A percentile compares a stretch with the other conserved stretches of the same genome.
phyloP scores from a whole-genome alignment of 2,888 invertebrate genomes.

The Tupiocoris notatus region DNA sequence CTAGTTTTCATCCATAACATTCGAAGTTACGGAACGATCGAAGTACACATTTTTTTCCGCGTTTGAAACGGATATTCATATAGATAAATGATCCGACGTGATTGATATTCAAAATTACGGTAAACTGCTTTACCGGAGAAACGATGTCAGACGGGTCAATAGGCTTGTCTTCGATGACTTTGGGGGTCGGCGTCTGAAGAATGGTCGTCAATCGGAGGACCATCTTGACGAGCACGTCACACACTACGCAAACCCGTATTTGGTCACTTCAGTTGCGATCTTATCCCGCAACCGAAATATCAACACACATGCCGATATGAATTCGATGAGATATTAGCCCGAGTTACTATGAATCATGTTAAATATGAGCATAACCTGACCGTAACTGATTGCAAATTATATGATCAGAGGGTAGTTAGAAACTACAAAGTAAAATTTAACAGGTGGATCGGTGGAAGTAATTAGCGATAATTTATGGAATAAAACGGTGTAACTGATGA shows the following conservation, averaged over 20 bases:
- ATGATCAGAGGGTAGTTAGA: too few species aligned
- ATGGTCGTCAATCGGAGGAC: conserved; percentile 47
- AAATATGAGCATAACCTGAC: too few species aligned
- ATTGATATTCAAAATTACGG: not conserved
- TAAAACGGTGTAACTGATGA: too few species aligned
- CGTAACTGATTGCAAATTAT: too few species aligned
- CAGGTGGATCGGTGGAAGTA: too few species aligned
- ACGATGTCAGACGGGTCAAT: conserved; percentile 40
- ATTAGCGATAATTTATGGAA: too few species aligned
- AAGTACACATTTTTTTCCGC: too few species aligned
- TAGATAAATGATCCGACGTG: not conserved
- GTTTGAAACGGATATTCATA: not conserved
- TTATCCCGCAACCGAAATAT: not conserved
- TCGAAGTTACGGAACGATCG: too few species aligned
- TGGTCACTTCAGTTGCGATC: not conserved
- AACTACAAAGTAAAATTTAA: too few species aligned
- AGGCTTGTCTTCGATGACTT: conserved; percentile 47
- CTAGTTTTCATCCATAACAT: too few species aligned
- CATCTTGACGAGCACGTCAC: conserved; percentile 43
- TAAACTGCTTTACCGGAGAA: conserved; percentile 40
- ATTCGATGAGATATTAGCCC: too few species aligned
- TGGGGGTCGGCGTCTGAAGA: conserved; percentile 44
- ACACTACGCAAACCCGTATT: conserved; percentile 32
- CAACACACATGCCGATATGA: not conserved
- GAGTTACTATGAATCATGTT: too few species aligned